These are phyloP conservation scores for Drosophila mauritiana DNA, from an alignment of 1,140 invertebrate species.

Conservation along the genomic window DNA sequence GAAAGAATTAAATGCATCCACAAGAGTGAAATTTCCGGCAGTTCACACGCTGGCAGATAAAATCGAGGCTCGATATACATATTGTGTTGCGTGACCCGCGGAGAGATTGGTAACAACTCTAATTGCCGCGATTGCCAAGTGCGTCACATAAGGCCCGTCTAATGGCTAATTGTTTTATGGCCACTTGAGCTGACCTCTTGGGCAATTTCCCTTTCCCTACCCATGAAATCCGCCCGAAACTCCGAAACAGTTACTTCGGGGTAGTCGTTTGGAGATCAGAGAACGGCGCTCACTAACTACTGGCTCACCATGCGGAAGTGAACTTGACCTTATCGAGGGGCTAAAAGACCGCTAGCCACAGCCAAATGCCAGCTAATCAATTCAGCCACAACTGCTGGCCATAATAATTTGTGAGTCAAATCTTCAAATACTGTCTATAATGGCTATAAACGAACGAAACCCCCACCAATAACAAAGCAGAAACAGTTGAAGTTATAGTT, in stretches of 20 bases:
- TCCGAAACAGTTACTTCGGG: neutral
- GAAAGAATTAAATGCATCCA: slow-evolving; percentile 3
- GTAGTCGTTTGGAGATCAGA: neutral
- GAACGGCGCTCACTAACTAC: neutral
- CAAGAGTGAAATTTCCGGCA: slow-evolving; percentile 18
- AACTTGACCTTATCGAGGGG: slow-evolving; percentile 78
- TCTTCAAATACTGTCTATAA: slow-evolving; percentile 43
- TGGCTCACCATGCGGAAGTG: slow-evolving; percentile 61
- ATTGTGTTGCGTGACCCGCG: slow-evolving; percentile 35
- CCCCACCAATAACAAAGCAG: slow-evolving; percentile 47
- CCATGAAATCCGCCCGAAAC: slow-evolving; percentile 24
- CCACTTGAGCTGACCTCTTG: slow-evolving; percentile 62
- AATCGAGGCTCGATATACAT: neutral
- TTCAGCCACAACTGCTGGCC: slow-evolving; percentile 44
- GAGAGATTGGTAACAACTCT: slow-evolving; percentile 67
- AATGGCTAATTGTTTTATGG: slow-evolving; percentile 64
- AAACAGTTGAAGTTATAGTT: slow-evolving; percentile 42
- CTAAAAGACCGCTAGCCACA: slow-evolving; percentile 34
- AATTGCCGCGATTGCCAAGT: slow-evolving; percentile 70
- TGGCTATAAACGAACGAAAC: slow-evolving; percentile 76
- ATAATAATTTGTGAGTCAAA: slow-evolving; percentile 79
- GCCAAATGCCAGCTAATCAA: slow-evolving; percentile 60
- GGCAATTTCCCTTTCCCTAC: slow-evolving; percentile 70
- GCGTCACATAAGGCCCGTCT: slow-evolving; percentile 59
- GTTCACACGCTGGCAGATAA: slow-evolving; percentile 30